Base-by-base conservation (phyloP, 2,888 invertebrate species). In the Troilus luridus region DNA sequence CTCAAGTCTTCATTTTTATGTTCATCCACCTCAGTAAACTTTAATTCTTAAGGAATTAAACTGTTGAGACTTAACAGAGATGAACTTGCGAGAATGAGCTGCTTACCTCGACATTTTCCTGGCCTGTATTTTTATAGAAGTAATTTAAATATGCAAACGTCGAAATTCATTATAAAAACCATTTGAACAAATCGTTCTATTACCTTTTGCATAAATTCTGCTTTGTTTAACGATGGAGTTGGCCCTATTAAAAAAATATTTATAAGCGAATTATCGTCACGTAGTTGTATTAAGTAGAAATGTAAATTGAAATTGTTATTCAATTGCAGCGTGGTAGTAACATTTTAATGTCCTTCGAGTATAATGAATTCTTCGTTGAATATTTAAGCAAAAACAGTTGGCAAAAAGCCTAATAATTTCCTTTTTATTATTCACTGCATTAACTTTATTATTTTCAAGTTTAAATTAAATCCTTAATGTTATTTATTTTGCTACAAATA, bases 261-360 rank as follows among this genome's bases (percentile, higher is more conserved):
- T 67, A 67, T 67, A 67, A 67, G 24, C 67, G 24, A 67, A 5
- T 67, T 67, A 14, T 7, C 67, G 14, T 67, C 24, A 67, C 24
- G 67, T 67, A 67, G 24, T 67, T 27, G 1, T 27, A 24, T 7
- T 27, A 24, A 67, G 12, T 67, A 14, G 14, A 24, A 67, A 67
- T 67, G 67, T n/a, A 67, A 67, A 67, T 67, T 67, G 67, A 67
- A 67, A 24, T 67, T 67, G 67, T 67, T 64, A 9, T 64, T 64
- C 64, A 64, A 64, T 64, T 64, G 10, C n/a, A n/a, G 2, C 64
- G 1, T 11, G 64, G n/a, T n/a, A 64, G 64, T 62, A 8, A 62
- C 19, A 21, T 64, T 64, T 64, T 64, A 64, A 64, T 64, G n/a
- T 64, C n/a, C n/a, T 9, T 2, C n/a, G 10, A 10, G 64, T 10